Evolutionary conservation across 1,140 invertebrate species (phyloP).

Genomic region (Lerema accius): DNA sequence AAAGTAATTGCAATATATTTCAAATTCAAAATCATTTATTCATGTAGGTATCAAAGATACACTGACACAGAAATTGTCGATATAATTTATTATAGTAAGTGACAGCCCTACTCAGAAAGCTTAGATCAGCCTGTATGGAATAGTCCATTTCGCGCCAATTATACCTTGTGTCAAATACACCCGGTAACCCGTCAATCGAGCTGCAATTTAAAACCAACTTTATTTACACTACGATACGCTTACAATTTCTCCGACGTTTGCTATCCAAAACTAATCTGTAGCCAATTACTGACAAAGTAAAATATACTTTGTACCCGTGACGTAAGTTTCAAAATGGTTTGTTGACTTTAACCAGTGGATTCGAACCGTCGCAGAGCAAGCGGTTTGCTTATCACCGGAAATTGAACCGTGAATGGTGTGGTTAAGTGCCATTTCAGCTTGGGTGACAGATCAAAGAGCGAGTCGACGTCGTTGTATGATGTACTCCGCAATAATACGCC

Average conservation of each 20-base stretch:
- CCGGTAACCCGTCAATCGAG: slow-evolving; percentile 22
- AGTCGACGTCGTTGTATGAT: slow-evolving; percentile 59
- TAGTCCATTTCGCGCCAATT: slow-evolving; percentile 61
- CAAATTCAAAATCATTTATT: no score
- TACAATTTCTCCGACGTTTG: slow-evolving; percentile 31
- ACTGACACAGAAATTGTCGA: no score
- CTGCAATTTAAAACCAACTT: slow-evolving; percentile 11
- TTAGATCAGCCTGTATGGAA: slow-evolving; percentile 50
- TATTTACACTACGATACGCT: background rate
- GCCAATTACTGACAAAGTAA: slow-evolving; percentile 30
- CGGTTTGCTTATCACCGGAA: slow-evolving; percentile 41
- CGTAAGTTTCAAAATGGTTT: slow-evolving; percentile 38
- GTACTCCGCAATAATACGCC: slow-evolving; percentile 66
- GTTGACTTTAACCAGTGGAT: slow-evolving; percentile 30
- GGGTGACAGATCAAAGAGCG: slow-evolving; percentile 61
- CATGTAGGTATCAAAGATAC: no score
- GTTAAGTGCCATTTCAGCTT: slow-evolving; percentile 44
- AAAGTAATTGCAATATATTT: no score
- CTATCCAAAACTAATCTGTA: background rate
- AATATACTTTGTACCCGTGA: slow-evolving; percentile 35
- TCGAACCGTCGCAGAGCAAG: slow-evolving; percentile 51
- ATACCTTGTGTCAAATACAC: slow-evolving; percentile 52
- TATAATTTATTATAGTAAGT: background rate
- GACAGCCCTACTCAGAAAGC: slow-evolving; percentile 36
- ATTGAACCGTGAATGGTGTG: slow-evolving; percentile 43